phyloP scores from a whole-genome alignment of 2,797 vertebrate species.

The Epinephelus awoara region DNA sequence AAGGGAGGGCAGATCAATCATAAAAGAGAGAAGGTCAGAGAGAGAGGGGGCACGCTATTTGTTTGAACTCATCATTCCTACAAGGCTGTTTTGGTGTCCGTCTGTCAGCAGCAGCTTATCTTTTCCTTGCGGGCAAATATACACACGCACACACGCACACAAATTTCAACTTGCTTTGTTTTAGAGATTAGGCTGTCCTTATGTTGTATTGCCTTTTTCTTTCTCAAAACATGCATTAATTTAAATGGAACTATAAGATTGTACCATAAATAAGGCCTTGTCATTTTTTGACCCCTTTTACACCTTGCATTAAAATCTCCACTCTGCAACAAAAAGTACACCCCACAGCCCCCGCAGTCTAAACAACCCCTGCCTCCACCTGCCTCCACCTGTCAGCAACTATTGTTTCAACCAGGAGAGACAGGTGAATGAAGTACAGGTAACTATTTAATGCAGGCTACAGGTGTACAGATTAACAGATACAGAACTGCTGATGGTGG shows the following conservation, averaged over 20 bases:
- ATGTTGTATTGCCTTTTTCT: constrained; percentile 3
- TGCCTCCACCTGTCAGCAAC: too few species aligned
- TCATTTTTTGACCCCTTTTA: not conserved
- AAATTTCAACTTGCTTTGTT: constrained; percentile 48
- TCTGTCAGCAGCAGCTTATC: constrained; percentile 72
- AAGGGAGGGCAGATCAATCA: constrained; percentile 41
- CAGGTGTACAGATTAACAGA: too few species aligned
- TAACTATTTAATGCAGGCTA: too few species aligned
- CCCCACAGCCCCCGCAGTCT: too few species aligned
- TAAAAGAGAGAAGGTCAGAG: constrained; percentile 58
- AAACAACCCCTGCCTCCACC: too few species aligned
- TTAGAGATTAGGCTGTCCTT: constrained; percentile 36
- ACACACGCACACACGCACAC: constrained; percentile 16
- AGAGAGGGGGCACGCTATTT: constrained; percentile 30
- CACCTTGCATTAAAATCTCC: too few species aligned
- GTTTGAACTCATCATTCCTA: constrained; percentile 58
- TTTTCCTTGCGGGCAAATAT: constrained; percentile 44
- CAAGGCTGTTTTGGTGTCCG: constrained; percentile 41
- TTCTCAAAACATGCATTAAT: constrained; percentile 26
- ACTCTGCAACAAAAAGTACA: too few species aligned
- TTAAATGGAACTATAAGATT: constrained; percentile 4
- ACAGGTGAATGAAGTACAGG: too few species aligned
- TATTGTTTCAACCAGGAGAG: too few species aligned
- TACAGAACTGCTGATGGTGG: too few species aligned
- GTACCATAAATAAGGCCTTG: not conserved